Conservation (phyloP, 2,113 vertebrate genomes). For the Clarias gariepinus region DNA sequence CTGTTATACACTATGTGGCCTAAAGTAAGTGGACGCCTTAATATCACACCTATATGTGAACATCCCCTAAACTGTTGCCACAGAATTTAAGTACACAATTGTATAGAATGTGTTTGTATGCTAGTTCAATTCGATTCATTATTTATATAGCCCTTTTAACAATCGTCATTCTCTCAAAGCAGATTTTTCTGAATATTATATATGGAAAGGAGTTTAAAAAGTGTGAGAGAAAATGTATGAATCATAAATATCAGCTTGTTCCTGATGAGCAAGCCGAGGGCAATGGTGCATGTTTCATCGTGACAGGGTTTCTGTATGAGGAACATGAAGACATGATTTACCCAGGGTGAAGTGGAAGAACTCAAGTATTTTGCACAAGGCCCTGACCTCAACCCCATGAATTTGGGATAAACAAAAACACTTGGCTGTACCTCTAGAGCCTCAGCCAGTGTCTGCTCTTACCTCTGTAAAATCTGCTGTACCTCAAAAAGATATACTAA, state of each 20-base stretch:
- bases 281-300: neutral
- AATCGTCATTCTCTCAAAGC: too few species aligned
- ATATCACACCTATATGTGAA: neutral
- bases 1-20: neutral
- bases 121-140: too few species aligned
- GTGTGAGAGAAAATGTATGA: too few species aligned
- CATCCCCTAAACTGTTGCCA: too few species aligned
- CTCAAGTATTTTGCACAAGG: neutral
- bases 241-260: too few species aligned
- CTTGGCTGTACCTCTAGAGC: neutral
- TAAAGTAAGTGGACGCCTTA: neutral
- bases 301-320: neutral
- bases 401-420: neutral
- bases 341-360: neutral
- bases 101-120: too few species aligned
- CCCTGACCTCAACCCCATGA: neutral
- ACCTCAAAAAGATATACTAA: too few species aligned
- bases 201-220: too few species aligned
- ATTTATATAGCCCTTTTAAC: too few species aligned
- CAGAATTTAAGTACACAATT: too few species aligned
- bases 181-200: too few species aligned
- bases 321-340: neutral
- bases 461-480: neutral
- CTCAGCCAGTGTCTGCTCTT: neutral
- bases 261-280: too few species aligned